phyloP scores from a whole-genome alignment of 1,140 invertebrate species.

The Cryptotermes secundus region DNA sequence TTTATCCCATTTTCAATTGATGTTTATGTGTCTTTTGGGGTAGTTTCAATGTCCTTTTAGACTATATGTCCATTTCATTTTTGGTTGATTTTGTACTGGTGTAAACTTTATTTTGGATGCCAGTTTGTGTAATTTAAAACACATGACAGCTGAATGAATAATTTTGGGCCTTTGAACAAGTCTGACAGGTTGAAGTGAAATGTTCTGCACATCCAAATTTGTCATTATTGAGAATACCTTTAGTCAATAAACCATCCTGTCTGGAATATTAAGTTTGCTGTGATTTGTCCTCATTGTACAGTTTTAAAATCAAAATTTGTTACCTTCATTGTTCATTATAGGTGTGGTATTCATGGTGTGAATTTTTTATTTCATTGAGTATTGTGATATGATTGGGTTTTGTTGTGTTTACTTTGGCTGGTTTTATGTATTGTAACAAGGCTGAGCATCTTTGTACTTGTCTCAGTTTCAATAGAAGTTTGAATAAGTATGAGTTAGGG shows the following conservation, averaged over 20 bases:
- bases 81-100: neutral
- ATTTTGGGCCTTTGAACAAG: neutral
- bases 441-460: neutral
- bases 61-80: neutral
- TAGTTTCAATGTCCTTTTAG: neutral
- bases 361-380: neutral
- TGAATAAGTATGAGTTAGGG: neutral
- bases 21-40: neutral
- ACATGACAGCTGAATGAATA: neutral
- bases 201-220: neutral
- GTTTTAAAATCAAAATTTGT: neutral
- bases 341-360: neutral
- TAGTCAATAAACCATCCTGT: neutral
- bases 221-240: neutral
- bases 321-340: too few relatives aligned
- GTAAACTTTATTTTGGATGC: neutral
- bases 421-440: neutral
- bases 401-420: neutral
- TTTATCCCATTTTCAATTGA: neutral
- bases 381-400: neutral
- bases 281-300: neutral
- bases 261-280: neutral
- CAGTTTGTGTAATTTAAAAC: neutral
- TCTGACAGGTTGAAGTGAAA: neutral
- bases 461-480: neutral